Conservation (phyloP, 1,140 invertebrate genomes). For the Bombus affinis region DNA sequence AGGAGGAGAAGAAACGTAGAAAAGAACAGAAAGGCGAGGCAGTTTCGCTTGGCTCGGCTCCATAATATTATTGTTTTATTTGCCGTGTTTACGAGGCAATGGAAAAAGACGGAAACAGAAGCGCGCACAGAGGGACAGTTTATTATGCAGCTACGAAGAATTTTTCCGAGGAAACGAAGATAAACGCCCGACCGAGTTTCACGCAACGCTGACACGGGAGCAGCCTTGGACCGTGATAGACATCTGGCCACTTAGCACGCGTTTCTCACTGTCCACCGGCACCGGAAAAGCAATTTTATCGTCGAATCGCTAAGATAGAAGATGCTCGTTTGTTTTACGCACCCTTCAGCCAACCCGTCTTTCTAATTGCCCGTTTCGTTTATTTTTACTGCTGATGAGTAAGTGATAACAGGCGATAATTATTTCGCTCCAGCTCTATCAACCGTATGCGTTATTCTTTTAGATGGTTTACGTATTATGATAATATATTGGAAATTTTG, state of each 20-base stretch:
- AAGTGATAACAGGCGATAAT: not conserved
- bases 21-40: not conserved
- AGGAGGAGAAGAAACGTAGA: conserved; percentile 4
- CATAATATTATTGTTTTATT: conserved; percentile 76
- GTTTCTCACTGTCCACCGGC: not conserved
- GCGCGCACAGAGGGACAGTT: conserved; percentile 13
- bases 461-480: too few species aligned
- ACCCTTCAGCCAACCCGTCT: not conserved
- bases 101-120: conserved; percentile 38
- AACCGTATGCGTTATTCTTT: too few species aligned
- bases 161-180: conserved; percentile 32
- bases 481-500: too few species aligned
- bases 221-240: conserved; percentile 26
- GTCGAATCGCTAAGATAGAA: not conserved
- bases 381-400: not conserved
- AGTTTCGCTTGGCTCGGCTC: conserved; percentile 71
- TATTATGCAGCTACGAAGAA: conserved; percentile 48
- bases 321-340: not conserved
- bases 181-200: conserved; percentile 27
- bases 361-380: conserved; percentile 6
- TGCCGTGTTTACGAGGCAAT: conserved; percentile 62
- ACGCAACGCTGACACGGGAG: not conserved
- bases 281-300: conserved; percentile 24
- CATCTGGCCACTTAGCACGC: conserved; percentile 33
- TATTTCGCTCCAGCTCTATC: too few species aligned